Evolutionary conservation across 1,140 invertebrate genomes (phyloP).

Genomic region (Bombus waltoni): DNA sequence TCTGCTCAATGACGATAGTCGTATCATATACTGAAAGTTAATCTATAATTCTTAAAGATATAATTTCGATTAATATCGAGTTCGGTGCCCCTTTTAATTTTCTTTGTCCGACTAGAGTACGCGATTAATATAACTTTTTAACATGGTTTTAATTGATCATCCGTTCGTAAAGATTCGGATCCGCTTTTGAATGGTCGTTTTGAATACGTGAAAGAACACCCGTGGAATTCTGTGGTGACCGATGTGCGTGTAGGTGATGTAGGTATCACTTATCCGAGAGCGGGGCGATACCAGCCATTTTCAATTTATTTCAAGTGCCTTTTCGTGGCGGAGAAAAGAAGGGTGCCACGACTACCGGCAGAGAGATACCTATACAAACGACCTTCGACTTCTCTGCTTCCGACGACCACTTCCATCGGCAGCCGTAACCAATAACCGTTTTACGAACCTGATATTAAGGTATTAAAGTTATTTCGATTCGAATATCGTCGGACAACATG

Average conservation of each 20-base stretch:
- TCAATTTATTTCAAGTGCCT: slow-evolving; percentile 80
- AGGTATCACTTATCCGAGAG: slow-evolving; percentile 77
- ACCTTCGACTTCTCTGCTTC: slow-evolving; percentile 26
- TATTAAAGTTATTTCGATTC: slow-evolving; percentile 61
- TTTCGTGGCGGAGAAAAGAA: slow-evolving; percentile 76
- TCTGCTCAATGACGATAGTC: background rate
- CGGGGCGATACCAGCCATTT: slow-evolving; percentile 79
- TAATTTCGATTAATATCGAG: slow-evolving; percentile 4
- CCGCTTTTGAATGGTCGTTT: slow-evolving; percentile 53
- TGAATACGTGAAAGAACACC: slow-evolving; percentile 57
- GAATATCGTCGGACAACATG: slow-evolving; percentile 17
- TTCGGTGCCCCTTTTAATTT: background rate
- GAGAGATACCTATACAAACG: slow-evolving; percentile 73
- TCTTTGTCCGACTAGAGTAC: background rate
- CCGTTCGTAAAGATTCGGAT: slow-evolving; percentile 47
- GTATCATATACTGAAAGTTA: background rate
- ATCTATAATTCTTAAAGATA: background rate
- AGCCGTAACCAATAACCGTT: slow-evolving; percentile 52
- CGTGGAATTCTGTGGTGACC: slow-evolving; percentile 43
- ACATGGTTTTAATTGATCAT: slow-evolving; percentile 57
- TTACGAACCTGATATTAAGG: slow-evolving; percentile 57
- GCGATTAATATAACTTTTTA: slow-evolving; percentile 39
- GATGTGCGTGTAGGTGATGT: slow-evolving; percentile 69
- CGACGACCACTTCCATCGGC: slow-evolving; percentile 35
- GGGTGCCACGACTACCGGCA: slow-evolving; percentile 62